Base-by-base conservation (phyloP, 2,113 vertebrate genomes). In the Hippocampus mohnikei region DNA sequence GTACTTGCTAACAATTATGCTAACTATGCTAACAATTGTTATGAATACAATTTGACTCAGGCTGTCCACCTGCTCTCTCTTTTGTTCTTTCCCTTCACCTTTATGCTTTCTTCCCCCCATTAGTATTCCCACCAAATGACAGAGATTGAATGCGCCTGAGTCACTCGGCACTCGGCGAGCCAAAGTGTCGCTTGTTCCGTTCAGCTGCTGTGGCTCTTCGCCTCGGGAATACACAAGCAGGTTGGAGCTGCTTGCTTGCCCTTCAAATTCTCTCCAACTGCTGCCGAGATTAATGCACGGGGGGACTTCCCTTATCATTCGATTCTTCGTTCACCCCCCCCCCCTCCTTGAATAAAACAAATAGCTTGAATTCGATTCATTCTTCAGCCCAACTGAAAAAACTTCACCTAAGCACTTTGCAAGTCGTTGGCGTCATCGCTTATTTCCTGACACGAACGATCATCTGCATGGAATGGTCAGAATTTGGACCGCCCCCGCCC, bases 391-490 rank as follows among this genome's bases (percentile, higher is more conserved):
- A 2, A 27, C 27, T 27, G 27, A 1, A 27, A 2, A 27, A 1
- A 6, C 33, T 33, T 16, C 6, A 46, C n/a, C 41, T 8, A 25
- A 65, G 46, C 41, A 44, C 62, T 65, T 46, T 25, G 6, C 41
- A 65, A 27, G 5, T 10, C 4, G n/a, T 9, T 46, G 23, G n/a
- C n/a, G 4, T 65, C 13, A 65, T 27, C 41, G 46, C 46, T 46
- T 6, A 40, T 66, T 60, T 70, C 52, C 56, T 58, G 29, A 71
- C 63, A 21, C 29, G 59, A 62, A 21, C 29, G 59, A 62, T 79
- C 69, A 69, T 74, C 69, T 74, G 62, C 48, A 48, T 53, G 16
- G 46, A 60, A 64, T 72, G 65, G 63, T 2, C 15, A 77, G 61
- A 56, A 41, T 23, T 18, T 15, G 42, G 27, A 1, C 41, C 27